These are phyloP conservation scores for Solea senegalensis DNA, from an alignment of 2,113 vertebrate species.

Conservation along the genomic window DNA sequence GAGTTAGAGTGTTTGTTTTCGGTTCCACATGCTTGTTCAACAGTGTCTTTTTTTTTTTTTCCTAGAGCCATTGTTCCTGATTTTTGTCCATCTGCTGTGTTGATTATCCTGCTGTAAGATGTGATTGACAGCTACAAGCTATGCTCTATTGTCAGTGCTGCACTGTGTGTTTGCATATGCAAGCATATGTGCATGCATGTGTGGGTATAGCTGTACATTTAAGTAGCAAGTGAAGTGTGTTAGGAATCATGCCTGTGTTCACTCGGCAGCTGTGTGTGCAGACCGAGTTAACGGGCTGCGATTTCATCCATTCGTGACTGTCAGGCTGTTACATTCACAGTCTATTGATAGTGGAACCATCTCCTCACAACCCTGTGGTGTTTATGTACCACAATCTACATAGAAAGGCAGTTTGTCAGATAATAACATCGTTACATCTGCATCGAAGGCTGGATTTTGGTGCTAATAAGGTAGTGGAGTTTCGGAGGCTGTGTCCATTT, in stretches of 20 bases:
- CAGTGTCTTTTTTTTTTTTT: conserved; percentile 19
- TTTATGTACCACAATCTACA: background rate
- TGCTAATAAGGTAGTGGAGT: too few relatives aligned
- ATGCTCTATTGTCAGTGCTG: background rate
- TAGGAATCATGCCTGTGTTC: background rate
- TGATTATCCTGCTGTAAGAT: conserved; percentile 30
- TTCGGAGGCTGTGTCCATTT: too few relatives aligned
- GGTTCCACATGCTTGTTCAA: background rate
- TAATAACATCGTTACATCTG: background rate
- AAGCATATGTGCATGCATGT: background rate
- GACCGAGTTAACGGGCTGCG: conserved; percentile 11
- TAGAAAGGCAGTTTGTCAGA: background rate
- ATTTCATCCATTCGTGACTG: conserved; percentile 24
- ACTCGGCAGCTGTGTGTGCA: conserved; percentile 56
- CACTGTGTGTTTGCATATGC: background rate
- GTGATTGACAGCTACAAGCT: conserved; percentile 19
- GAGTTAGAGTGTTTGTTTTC: background rate
- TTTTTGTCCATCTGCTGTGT: conserved; percentile 29
- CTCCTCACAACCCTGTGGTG: background rate
- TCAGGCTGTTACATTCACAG: background rate
- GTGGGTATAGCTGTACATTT: background rate
- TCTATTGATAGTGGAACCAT: background rate
- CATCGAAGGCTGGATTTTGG: too few relatives aligned
- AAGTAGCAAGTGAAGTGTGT: too few relatives aligned
- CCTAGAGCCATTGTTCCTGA: conserved; percentile 8